Base-by-base conservation (phyloP, 1,140 invertebrate species). In the Oppia nitens region DNA sequence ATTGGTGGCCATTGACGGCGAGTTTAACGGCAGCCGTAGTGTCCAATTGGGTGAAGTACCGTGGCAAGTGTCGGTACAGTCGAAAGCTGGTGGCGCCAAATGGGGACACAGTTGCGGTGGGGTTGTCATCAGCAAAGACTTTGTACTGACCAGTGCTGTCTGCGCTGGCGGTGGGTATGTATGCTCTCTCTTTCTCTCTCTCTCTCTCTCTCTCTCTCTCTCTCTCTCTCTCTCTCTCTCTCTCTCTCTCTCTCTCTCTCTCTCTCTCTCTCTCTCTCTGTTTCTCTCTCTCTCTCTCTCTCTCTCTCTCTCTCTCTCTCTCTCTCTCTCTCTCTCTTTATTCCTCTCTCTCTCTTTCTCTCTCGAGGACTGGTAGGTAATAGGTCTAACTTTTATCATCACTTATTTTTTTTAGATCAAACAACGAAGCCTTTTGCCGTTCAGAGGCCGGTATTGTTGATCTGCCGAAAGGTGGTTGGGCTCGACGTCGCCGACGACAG, bases 101-200 rank as follows among this genome's bases (percentile, higher is more conserved):
- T 57, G 56, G 56, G 25, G 4, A 23, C 47, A 49, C 25, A 24
- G 47, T 28, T 57, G 56, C 40, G 56, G 56, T 57, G 56, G 56
- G 27, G 56, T 23, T 1, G n/a, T 57, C n/a, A 49, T 57, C 2
- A 52, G 1, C 26, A 48, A 48, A 57, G 2, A 51, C 9, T 40
- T 47, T 12, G 56, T 57, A n/a, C 47, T 57, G 11, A 57, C 56
- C 1, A 11, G 47, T 3, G 56, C 56, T 17, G 21, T 20, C 20
- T 57, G 56, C 50, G 56, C 50, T 4, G 56, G 50, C 50, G 56
- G 56, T 45, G 48, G 48, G 50, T 40, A n/a, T n/a, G n/a, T n/a
- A n/a, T n/a, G n/a, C n/a, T n/a, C n/a, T n/a, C n/a, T n/a, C n/a
- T n/a, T n/a, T n/a, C n/a, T n/a, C n/a, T n/a, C n/a, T n/a, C n/a